Conservation (phyloP, 2,113 vertebrate species). For the Megaceryle maxima region DNA sequence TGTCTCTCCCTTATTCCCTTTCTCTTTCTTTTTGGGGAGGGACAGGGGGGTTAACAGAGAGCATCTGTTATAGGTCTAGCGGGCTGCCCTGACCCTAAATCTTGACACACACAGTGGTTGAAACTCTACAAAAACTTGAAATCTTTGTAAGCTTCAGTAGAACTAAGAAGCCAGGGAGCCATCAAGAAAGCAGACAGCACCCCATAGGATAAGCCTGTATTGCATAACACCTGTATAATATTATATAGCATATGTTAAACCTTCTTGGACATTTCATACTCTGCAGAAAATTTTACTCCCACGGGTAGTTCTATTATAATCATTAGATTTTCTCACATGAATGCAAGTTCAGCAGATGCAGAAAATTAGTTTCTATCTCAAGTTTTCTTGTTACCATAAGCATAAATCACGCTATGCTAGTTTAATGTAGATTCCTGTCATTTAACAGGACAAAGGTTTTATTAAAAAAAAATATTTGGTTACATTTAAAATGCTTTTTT, state of each 20-base stretch:
- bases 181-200: not conserved
- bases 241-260: not conserved
- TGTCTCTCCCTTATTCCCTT: too few species aligned
- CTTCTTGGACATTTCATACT: not conserved
- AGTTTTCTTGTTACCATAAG: conserved; percentile 20
- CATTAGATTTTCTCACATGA: conserved; percentile 44
- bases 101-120: not conserved
- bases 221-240: not conserved
- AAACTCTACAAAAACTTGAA: not conserved
- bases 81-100: too few species aligned
- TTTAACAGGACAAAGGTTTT: conserved; percentile 10
- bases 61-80: too few species aligned
- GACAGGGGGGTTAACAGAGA: too few species aligned
- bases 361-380: conserved; percentile 45
- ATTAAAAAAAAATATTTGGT: not conserved
- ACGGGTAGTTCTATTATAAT: conserved; percentile 22
- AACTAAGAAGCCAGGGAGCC: not conserved
- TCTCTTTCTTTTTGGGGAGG: too few species aligned
- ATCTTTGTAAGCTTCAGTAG: not conserved
- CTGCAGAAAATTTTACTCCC: not conserved
- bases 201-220: not conserved
- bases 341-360: not conserved
- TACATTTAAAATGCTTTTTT: not conserved
- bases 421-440: not conserved
- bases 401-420: not conserved